Evolutionary conservation across 92 coral and sea anemone genomes (phyloP).

Genomic region (Porites lobata): DNA sequence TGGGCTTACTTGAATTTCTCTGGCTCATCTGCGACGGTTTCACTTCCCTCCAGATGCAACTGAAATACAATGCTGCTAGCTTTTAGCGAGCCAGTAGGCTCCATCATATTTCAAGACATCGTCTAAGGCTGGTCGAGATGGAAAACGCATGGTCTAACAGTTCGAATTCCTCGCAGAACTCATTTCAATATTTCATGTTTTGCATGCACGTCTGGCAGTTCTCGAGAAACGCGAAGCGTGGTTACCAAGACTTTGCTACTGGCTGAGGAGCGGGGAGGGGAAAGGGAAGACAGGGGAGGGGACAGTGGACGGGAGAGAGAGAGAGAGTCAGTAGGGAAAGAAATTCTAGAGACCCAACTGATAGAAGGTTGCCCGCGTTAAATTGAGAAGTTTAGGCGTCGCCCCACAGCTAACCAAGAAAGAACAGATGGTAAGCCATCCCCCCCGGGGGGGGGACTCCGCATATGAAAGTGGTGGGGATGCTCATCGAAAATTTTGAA

Average conservation of each 20-base stretch:
- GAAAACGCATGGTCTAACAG: not conserved
- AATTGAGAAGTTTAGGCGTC: too few species aligned
- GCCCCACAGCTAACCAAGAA: too few species aligned
- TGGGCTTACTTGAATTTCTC: slow-evolving; percentile 19
- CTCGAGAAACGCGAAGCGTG: slow-evolving; percentile 9
- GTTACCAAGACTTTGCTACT: not conserved
- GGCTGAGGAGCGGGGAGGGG: not conserved
- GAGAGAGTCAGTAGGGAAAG: too few species aligned
- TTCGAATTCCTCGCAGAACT: not conserved
- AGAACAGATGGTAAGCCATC: too few species aligned
- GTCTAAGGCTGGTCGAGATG: slow-evolving; percentile 1
- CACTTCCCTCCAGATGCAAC: slow-evolving; percentile 82
- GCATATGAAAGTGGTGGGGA: too few species aligned
- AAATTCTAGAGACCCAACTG: too few species aligned
- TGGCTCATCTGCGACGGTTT: slow-evolving; percentile 52
- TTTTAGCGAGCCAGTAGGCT: slow-evolving; percentile 71
- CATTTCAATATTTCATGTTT: not conserved
- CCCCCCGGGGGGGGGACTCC: too few species aligned
- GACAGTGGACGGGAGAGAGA: not conserved
- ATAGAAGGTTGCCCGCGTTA: too few species aligned
- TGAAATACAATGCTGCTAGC: slow-evolving; percentile 64
- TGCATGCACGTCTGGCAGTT: not conserved
- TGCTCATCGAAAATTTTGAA: too few species aligned
- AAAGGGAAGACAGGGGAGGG: not conserved
- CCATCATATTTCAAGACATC: slow-evolving; percentile 66